phyloP scores from a whole-genome alignment of 2,797 vertebrate species.

The Alauda arvensis region DNA sequence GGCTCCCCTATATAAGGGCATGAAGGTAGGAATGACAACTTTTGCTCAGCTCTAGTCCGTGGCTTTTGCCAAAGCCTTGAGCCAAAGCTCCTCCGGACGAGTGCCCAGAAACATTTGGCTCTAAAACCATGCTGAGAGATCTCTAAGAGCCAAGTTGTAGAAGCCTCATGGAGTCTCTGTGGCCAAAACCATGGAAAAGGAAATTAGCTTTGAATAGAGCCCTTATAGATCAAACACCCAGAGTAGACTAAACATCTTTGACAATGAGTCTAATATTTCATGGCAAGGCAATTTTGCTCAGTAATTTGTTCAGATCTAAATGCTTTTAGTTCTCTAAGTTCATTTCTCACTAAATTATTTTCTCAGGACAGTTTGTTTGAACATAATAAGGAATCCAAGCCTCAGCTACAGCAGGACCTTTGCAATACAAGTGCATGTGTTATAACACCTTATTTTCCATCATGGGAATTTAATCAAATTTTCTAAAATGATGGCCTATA shows the following conservation, averaged over 20 bases:
- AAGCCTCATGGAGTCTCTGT: slow-evolving; percentile 14
- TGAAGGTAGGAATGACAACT: slow-evolving; percentile 31
- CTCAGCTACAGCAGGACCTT: slow-evolving; percentile 26
- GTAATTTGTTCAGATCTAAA: slow-evolving; percentile 71
- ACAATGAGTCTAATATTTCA: slow-evolving; percentile 73
- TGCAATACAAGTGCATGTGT: slow-evolving; percentile 9
- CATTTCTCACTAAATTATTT: slow-evolving; percentile 74
- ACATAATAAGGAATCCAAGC: slow-evolving; percentile 46
- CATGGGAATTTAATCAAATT: slow-evolving; percentile 67
- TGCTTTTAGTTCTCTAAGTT: slow-evolving; percentile 66
- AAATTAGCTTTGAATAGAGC: slow-evolving; percentile 64
- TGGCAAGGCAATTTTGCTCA: slow-evolving; percentile 70
- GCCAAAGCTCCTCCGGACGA: slow-evolving; percentile 27
- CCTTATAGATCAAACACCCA: slow-evolving; percentile 65
- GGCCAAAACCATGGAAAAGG: slow-evolving; percentile 51
- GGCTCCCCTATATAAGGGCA: not conserved
- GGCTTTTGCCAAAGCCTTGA: slow-evolving; percentile 57
- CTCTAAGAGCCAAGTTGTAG: slow-evolving; percentile 12
- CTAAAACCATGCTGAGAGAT: slow-evolving; percentile 11
- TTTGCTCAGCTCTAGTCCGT: slow-evolving; percentile 1
- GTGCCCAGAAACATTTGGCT: slow-evolving; percentile 43
- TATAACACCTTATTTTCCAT: slow-evolving; percentile 65
- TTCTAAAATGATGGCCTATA: slow-evolving; percentile 46
- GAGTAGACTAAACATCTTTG: slow-evolving; percentile 71
- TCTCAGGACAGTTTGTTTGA: slow-evolving; percentile 67